phyloP scores from a whole-genome alignment of 2,113 vertebrate species.

The Colinus virginianus region DNA sequence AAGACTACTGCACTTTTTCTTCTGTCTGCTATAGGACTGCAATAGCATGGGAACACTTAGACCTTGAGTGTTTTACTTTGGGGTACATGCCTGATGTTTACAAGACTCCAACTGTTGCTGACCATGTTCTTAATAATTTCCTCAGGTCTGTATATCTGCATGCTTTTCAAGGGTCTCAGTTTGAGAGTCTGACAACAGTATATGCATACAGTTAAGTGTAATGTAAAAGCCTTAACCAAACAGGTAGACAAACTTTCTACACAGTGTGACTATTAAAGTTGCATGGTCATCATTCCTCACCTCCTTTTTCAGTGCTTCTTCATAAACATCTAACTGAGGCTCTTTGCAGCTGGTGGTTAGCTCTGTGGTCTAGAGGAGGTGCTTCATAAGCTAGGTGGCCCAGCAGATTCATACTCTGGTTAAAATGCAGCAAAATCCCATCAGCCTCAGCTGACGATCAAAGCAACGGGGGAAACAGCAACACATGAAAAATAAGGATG shows the following conservation, averaged over 20 bases:
- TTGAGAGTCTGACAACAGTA: background rate
- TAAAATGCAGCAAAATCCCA: conserved; percentile 65
- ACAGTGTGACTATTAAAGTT: background rate
- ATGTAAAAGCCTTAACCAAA: background rate
- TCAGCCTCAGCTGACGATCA: conserved; percentile 24
- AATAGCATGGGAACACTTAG: background rate
- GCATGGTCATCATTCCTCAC: conserved; percentile 33
- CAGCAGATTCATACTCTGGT: conserved; percentile 33
- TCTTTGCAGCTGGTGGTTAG: conserved; percentile 55
- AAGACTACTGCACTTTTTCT: background rate
- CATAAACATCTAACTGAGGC: background rate
- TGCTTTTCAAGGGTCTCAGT: background rate
- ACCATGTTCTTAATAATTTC: background rate
- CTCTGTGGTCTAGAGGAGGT: conserved; percentile 69
- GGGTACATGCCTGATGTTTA: background rate
- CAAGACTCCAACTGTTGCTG: rapidly evolving
- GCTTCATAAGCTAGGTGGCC: conserved; percentile 65
- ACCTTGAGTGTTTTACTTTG: background rate
- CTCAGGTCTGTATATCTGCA: background rate
- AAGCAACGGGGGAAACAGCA: conserved; percentile 33
- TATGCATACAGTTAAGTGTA: background rate
- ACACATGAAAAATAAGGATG: background rate
- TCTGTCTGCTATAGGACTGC: background rate
- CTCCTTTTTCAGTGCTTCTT: background rate
- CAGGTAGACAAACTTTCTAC: background rate